Evolutionary conservation across 2,888 invertebrate species (phyloP).

Genomic region (Hirtodrosophila cameraria): DNA sequence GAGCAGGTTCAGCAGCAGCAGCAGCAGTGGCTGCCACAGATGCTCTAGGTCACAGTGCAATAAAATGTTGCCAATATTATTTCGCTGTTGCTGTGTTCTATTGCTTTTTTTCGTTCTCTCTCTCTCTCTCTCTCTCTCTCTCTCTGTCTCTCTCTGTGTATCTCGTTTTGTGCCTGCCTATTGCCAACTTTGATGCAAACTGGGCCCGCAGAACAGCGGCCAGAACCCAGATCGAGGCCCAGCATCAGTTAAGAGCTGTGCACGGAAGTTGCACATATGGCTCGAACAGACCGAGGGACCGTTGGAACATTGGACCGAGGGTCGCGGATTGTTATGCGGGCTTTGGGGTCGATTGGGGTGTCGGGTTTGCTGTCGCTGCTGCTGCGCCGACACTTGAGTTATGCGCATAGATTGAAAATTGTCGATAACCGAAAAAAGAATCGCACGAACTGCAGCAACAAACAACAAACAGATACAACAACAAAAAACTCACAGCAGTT

Average conservation of each 20-base stretch:
- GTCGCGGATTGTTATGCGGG: slow-evolving; percentile 65
- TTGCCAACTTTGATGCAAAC: slow-evolving; percentile 77
- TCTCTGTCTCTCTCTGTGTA: slow-evolving; percentile 12
- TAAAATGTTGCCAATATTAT: slow-evolving; percentile 81
- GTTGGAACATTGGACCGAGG: slow-evolving; percentile 1
- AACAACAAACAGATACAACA: slow-evolving; percentile 39
- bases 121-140: slow-evolving; percentile 6
- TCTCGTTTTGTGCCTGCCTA: slow-evolving; percentile 69
- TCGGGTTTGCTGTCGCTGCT: slow-evolving; percentile 45
- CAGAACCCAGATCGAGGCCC: slow-evolving; percentile 35
- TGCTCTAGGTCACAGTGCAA: slow-evolving; percentile 77
- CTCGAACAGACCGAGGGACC: slow-evolving; percentile 16
- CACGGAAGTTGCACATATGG: slow-evolving; percentile 80
- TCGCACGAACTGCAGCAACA: slow-evolving; percentile 67
- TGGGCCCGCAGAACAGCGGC: slow-evolving; percentile 51
- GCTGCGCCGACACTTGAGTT: slow-evolving; percentile 71
- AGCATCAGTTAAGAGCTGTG: slow-evolving; percentile 79
- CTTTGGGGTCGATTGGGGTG: slow-evolving; percentile 52
- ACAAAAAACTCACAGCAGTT: slow-evolving; percentile 37
- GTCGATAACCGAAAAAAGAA: slow-evolving; percentile 78
- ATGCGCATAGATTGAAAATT: slow-evolving; percentile 79
- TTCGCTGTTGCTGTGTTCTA: slow-evolving; percentile 67
- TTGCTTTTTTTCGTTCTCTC: slow-evolving; percentile 35
- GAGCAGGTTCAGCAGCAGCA: slow-evolving; percentile 58
- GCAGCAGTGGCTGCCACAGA: slow-evolving; percentile 52